Evolutionary conservation across 30 jellyfish, hydroid and myxozoan genomes (phyloP).

Genomic region (Aurelia sp.): DNA sequence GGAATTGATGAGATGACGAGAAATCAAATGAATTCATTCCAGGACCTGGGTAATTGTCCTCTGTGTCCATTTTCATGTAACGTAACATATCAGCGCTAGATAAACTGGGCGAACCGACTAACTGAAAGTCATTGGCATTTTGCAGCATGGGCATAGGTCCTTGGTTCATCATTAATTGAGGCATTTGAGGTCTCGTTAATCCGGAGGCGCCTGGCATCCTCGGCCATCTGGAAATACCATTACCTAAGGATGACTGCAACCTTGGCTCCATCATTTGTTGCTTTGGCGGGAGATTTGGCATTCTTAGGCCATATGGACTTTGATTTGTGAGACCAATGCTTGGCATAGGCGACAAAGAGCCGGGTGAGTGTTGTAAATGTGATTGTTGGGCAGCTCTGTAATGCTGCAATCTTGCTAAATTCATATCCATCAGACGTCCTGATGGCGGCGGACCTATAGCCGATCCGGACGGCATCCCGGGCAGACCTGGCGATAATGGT

Average conservation of each 20-base stretch:
- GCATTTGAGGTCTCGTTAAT: constrained; percentile 65
- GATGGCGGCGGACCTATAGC: constrained; percentile 60
- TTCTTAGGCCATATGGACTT: constrained; percentile 51
- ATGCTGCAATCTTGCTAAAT: constrained; percentile 49
- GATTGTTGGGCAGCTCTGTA: constrained; percentile 70
- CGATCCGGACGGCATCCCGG: constrained; percentile 49
- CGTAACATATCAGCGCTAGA: constrained; percentile 64
- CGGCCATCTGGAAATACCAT: constrained; percentile 64
- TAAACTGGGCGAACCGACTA: constrained; percentile 59
- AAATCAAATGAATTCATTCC: constrained; percentile 54
- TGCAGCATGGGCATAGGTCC: constrained; percentile 67
- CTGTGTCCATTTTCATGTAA: constrained; percentile 49
- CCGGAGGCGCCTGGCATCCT: constrained; percentile 68
- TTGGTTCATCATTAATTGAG: constrained; percentile 68
- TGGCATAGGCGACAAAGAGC: constrained; percentile 65
- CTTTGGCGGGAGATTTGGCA: constrained; percentile 73
- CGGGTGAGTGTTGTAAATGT: constrained; percentile 68
- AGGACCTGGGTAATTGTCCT: constrained; percentile 32
- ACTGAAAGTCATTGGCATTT: constrained; percentile 32
- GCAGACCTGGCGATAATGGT: constrained; percentile 57
- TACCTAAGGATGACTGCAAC: constrained; percentile 52
- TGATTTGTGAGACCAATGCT: constrained; percentile 55
- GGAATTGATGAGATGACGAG: constrained; percentile 53
- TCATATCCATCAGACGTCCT: constrained; percentile 67
- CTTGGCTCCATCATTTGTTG: constrained; percentile 67